Conservation (phyloP, 1,140 invertebrate genomes). For the Doryteuthis pealeii region DNA sequence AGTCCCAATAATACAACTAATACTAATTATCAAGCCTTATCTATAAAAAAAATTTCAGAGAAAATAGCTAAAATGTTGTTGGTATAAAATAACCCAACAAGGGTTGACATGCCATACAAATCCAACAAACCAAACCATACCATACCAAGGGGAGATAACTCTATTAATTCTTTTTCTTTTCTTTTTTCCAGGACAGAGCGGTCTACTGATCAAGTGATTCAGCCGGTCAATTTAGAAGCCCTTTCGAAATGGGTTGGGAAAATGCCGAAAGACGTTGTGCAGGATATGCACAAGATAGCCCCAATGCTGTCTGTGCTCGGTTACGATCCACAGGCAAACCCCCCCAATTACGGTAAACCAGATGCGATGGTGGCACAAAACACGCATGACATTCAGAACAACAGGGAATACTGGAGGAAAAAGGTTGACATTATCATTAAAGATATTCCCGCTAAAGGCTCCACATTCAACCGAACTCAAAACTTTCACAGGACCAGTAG, state of each 20-base stretch:
- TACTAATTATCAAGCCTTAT: no score
- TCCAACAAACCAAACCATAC: no score
- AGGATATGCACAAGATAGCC: conserved; percentile 86
- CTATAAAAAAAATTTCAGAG: no score
- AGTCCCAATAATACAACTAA: no score
- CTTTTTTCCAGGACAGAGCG: conserved; percentile 82
- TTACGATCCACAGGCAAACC: conserved; percentile 92
- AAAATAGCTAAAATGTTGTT: no score
- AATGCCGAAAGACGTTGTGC: conserved; percentile 86
- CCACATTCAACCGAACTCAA: neutral
- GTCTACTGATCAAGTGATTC: conserved; percentile 98
- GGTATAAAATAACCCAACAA: no score
- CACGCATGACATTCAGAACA: conserved; percentile 66
- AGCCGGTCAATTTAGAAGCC: conserved; percentile 95
- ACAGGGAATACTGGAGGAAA: conserved; percentile 60
- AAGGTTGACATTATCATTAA: conserved; percentile 38
- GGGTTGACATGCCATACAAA: no score
- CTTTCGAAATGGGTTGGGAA: conserved; percentile 94
- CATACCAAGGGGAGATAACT: no score
- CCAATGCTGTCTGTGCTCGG: conserved; percentile 88
- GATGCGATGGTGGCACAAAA: conserved; percentile 83
- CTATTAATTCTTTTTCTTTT: conserved; percentile 13
- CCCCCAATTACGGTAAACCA: conserved; percentile 87
- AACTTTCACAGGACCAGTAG: neutral
- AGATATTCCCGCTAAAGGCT: conserved; percentile 14